A percentile compares a stretch with the other conserved stretches of the same genome.
phyloP scores from a whole-genome alignment of 2,797 vertebrate species.

The Lycodopsis pacificus region DNA sequence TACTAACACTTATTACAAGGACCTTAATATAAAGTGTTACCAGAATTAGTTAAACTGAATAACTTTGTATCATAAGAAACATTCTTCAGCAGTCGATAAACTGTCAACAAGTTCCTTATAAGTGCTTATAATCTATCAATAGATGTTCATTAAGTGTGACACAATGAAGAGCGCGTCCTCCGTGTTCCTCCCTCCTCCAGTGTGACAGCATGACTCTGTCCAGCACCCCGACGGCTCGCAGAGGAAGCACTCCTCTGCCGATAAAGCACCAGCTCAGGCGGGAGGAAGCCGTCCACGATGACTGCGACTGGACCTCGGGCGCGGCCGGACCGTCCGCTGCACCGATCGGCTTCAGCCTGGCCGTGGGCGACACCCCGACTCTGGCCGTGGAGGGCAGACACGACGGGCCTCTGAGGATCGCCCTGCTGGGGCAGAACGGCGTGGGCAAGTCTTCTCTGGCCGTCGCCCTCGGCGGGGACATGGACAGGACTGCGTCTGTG shows the following conservation, averaged over 20 bases:
- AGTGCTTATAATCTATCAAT: too few relatives aligned
- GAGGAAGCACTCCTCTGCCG: slow-evolving; percentile 91
- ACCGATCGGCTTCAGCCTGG: slow-evolving; percentile 76
- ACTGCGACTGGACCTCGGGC: slow-evolving; percentile 82
- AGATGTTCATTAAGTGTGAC: too few relatives aligned
- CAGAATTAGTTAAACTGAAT: too few relatives aligned
- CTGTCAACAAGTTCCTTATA: too few relatives aligned
- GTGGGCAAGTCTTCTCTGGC: slow-evolving; percentile 92
- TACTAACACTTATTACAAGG: neutral
- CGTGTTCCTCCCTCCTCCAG: slow-evolving; percentile 54
- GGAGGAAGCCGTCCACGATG: slow-evolving; percentile 87
- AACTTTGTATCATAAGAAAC: too few relatives aligned
- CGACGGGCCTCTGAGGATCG: slow-evolving; percentile 80
- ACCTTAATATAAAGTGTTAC: neutral
- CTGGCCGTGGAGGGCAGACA: slow-evolving; percentile 66
- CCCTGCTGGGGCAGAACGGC: slow-evolving; percentile 90
- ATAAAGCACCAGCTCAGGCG: slow-evolving; percentile 90
- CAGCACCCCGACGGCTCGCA: slow-evolving; percentile 82
- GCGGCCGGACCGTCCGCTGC: slow-evolving; percentile 79
- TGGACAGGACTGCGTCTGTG: slow-evolving; percentile 83
- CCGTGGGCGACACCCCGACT: slow-evolving; percentile 77
- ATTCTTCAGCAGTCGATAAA: too few relatives aligned
- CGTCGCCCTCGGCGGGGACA: slow-evolving; percentile 84
- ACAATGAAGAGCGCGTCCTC: too few relatives aligned
- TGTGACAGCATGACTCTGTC: slow-evolving; percentile 84